phyloP scores from a whole-genome alignment of 2,888 invertebrate species.

The Volucella inanis region DNA sequence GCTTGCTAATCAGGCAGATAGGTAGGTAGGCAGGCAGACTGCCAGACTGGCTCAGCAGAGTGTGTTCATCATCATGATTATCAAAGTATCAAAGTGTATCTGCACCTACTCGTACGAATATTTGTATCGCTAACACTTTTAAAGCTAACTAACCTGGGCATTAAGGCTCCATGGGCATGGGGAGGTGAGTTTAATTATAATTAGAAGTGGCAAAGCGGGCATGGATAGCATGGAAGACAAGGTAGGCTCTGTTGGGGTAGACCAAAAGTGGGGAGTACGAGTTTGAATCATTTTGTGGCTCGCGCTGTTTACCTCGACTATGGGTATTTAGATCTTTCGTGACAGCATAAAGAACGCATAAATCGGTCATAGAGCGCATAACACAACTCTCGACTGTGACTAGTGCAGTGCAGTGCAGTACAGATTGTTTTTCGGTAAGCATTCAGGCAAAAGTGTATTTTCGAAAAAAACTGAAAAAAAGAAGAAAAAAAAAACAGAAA shows the following conservation, averaged over 20 bases:
- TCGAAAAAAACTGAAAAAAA: background rate
- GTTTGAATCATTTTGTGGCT: slow-evolving; percentile 20
- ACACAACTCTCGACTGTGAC: slow-evolving; percentile 23
- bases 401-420: slow-evolving; percentile 6
- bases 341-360: slow-evolving; percentile 63
- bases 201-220: background rate
- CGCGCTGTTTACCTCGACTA: slow-evolving; percentile 35
- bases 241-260: no score
- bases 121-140: slow-evolving; percentile 14
- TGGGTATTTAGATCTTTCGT: slow-evolving; percentile 66
- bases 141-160: slow-evolving; percentile 24
- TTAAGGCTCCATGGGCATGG: slow-evolving; percentile 15
- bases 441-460: slow-evolving; percentile 47
- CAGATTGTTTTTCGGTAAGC: slow-evolving; percentile 27
- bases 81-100: slow-evolving; percentile 15
- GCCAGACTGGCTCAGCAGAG: slow-evolving; percentile 19
- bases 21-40: background rate
- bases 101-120: background rate
- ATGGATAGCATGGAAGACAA: no score
- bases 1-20: slow-evolving; percentile 49
- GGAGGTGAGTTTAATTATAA: slow-evolving; percentile 39
- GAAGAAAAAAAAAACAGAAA: background rate
- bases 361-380: slow-evolving; percentile 59
- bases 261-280: background rate
- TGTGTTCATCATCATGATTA: slow-evolving; percentile 31